A percentile compares a stretch with the other conserved stretches of the same genome.
These are phyloP conservation scores for Paraescarpia echinospica DNA, from an alignment of 1,140 invertebrate species.

Conservation along the genomic window DNA sequence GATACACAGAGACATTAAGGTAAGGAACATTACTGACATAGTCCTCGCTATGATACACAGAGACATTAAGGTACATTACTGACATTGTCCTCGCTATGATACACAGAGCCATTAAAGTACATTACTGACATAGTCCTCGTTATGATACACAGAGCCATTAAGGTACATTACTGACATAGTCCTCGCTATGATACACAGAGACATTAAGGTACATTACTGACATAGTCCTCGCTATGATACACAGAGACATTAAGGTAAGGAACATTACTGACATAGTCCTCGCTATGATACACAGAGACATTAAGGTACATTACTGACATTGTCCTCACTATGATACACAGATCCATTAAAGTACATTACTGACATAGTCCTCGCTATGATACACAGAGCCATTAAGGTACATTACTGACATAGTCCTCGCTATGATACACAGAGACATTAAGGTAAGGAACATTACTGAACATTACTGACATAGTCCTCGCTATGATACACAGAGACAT, in stretches of 20 bases:
- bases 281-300: neutral
- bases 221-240: neutral
- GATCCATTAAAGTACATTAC: slow-evolving; percentile 69
- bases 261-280: neutral
- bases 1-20: slow-evolving; percentile 36
- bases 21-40: slow-evolving; percentile 26
- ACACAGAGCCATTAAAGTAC: slow-evolving; percentile 39
- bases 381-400: slow-evolving; percentile 45
- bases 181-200: neutral
- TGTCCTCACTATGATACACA: slow-evolving; percentile 14
- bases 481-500: slow-evolving; percentile 28
- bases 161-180: slow-evolving; percentile 34
- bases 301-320: neutral
- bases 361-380: slow-evolving; percentile 91
- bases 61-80: neutral
- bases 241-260: slow-evolving; percentile 41
- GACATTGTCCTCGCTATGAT: neutral
- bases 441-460: neutral
- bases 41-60: neutral
- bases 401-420: slow-evolving; percentile 10
- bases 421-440: neutral
- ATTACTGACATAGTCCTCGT: slow-evolving; percentile 98
- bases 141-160: slow-evolving; percentile 58
- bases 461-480: slow-evolving; percentile 13
- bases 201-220: slow-evolving; percentile 1